phyloP scores from a whole-genome alignment of 2,797 vertebrate species.

The Enteromius radiatus region DNA sequence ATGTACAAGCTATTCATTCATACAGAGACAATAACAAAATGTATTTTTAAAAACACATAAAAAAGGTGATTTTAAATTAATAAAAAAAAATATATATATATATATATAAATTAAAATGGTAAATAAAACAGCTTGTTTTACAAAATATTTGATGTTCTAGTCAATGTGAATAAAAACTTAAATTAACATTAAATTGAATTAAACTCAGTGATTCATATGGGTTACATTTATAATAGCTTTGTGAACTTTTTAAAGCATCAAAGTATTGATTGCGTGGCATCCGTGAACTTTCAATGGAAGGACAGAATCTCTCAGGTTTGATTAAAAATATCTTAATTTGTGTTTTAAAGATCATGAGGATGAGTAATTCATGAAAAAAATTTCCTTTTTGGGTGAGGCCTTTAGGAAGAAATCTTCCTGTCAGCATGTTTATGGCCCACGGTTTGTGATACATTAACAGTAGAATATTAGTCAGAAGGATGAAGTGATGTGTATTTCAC shows the following conservation, averaged over 20 bases:
- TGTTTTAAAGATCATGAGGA: neutral
- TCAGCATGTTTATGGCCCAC: neutral
- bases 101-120: too few relatives aligned
- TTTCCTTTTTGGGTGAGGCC: neutral
- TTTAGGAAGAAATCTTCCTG: neutral
- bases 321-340: neutral
- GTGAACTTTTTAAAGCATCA: neutral
- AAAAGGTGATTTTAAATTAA: neutral
- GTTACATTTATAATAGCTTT: neutral
- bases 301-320: neutral
- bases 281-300: neutral
- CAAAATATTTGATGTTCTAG: neutral
- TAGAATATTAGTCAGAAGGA: conserved; percentile 48
- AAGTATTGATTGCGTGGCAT: neutral
- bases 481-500: conserved; percentile 69
- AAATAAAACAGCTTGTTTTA: neutral
- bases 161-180: neutral
- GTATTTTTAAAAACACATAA: neutral
- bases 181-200: neutral
- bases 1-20: too few relatives aligned
- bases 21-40: neutral
- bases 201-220: neutral
- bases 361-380: neutral
- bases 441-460: conserved; percentile 16
- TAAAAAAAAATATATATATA: neutral